Evolutionary conservation across 2,888 invertebrate species (phyloP).

Genomic region (Sminthurinus aureus): DNA sequence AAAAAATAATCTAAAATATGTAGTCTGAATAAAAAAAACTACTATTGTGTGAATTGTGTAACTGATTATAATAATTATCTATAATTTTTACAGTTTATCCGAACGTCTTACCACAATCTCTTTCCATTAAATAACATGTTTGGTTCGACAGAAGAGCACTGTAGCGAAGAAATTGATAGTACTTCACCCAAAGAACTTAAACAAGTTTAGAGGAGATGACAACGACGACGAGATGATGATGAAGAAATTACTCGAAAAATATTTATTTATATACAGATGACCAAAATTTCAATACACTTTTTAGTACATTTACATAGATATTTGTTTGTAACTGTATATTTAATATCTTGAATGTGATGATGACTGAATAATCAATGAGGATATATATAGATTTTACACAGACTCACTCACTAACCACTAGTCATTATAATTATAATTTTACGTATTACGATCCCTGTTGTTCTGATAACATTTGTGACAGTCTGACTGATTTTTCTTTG

Average conservation of each 20-base stretch:
- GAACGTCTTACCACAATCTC: slow-evolving; percentile 52
- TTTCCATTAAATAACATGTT: slow-evolving; percentile 42
- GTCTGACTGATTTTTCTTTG: slow-evolving; percentile 52
- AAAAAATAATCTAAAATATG: too few relatives aligned
- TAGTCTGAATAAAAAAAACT: too few relatives aligned
- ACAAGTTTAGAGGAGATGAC: too few relatives aligned
- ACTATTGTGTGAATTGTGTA: too few relatives aligned
- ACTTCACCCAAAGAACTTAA: background rate
- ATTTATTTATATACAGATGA: background rate
- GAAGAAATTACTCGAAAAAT: background rate
- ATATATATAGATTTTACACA: background rate
- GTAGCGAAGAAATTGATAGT: background rate
- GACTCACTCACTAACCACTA: too few relatives aligned
- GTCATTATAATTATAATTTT: background rate
- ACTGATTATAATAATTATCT: too few relatives aligned
- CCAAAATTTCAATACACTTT: background rate
- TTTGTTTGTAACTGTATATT: background rate
- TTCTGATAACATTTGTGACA: slow-evolving; percentile 52
- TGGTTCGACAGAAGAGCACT: slow-evolving; percentile 18
- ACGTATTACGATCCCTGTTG: background rate
- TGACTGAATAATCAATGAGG: background rate
- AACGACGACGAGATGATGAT: background rate
- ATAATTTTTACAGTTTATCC: slow-evolving; percentile 39
- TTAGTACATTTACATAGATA: background rate
- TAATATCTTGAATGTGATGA: too few relatives aligned